phyloP scores from a whole-genome alignment of 2,888 invertebrate genomes.

The Melieria picta region DNA sequence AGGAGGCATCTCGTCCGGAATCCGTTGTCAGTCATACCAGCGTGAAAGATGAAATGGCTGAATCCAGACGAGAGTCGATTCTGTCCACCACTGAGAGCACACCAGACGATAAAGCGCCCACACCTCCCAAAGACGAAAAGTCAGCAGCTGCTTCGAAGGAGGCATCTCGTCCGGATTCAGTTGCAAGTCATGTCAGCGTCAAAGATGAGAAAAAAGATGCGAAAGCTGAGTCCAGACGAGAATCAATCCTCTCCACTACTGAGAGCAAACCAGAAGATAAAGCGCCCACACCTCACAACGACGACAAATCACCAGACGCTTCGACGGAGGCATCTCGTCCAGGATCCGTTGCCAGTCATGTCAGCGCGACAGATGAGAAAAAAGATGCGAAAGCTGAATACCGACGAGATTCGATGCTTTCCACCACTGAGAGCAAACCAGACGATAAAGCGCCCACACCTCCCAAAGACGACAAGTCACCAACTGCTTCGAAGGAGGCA shows the following conservation, averaged over 20 bases:
- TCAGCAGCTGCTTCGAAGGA: slow-evolving; percentile 31
- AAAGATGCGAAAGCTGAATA: slow-evolving; percentile 17
- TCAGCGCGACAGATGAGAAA: slow-evolving; percentile 10
- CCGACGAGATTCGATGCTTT: slow-evolving; percentile 15
- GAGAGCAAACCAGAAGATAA: slow-evolving; percentile 33
- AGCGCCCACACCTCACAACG: slow-evolving; percentile 32
- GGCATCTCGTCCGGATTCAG: slow-evolving; percentile 39
- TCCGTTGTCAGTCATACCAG: slow-evolving; percentile 36
- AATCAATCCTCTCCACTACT: slow-evolving; percentile 25
- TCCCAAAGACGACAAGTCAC: slow-evolving; percentile 25
- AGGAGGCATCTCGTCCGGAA: slow-evolving; percentile 33
- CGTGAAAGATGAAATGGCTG: slow-evolving; percentile 19
- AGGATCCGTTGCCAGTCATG: slow-evolving; percentile 44
- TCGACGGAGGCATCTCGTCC: slow-evolving; percentile 23
- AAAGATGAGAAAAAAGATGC: slow-evolving; percentile 4
- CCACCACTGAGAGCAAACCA: slow-evolving; percentile 20
- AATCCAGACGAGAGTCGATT: slow-evolving; percentile 36
- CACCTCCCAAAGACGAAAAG: slow-evolving; percentile 28
- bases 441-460: slow-evolving; percentile 23
- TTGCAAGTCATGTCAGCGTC: slow-evolving; percentile 6
- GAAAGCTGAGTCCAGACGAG: slow-evolving; percentile 40
- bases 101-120: slow-evolving; percentile 35
- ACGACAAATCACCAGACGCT: no score
- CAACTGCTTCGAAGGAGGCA: slow-evolving; percentile 17
- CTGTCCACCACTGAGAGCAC: slow-evolving; percentile 29